Conservation (phyloP, 92 coral and sea anemone genomes). For the Zoanthus sociatus region DNA sequence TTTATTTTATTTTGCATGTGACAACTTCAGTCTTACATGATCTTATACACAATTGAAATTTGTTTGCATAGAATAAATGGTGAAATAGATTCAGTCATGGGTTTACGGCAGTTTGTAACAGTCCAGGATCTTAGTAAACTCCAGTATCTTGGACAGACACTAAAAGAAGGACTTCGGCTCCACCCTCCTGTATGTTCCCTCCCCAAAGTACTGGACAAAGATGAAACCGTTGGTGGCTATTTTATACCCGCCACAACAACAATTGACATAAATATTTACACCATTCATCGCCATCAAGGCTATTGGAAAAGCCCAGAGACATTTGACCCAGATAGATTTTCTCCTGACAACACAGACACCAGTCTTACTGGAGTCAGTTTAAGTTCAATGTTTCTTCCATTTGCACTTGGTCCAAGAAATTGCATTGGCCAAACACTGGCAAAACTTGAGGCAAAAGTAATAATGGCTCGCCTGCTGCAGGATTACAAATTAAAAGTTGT, state of each 20-base stretch:
- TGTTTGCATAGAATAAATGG: slow-evolving; percentile 60
- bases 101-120: slow-evolving; percentile 66
- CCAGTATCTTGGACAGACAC: slow-evolving; percentile 81
- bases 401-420: slow-evolving; percentile 87
- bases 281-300: slow-evolving; percentile 59
- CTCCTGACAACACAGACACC: slow-evolving; percentile 34
- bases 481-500: slow-evolving; percentile 77
- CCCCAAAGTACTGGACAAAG: slow-evolving; percentile 55
- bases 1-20: too few species aligned
- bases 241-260: slow-evolving; percentile 72
- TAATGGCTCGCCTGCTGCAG: slow-evolving; percentile 84
- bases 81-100: slow-evolving; percentile 78
- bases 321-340: slow-evolving; percentile 92
- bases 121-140: slow-evolving; percentile 86
- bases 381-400: slow-evolving; percentile 70
- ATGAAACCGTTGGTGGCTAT: slow-evolving; percentile 74
- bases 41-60: too few species aligned
- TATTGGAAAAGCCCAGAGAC: slow-evolving; percentile 81
- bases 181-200: slow-evolving; percentile 77
- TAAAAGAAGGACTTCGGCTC: slow-evolving; percentile 81
- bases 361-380: slow-evolving; percentile 38
- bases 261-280: slow-evolving; percentile 30
- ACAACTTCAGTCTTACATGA: too few species aligned
- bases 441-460: slow-evolving; percentile 87
- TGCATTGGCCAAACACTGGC: slow-evolving; percentile 97